These are phyloP conservation scores for Papilio helenus DNA, from an alignment of 1,140 invertebrate genomes.

Conservation along the genomic window DNA sequence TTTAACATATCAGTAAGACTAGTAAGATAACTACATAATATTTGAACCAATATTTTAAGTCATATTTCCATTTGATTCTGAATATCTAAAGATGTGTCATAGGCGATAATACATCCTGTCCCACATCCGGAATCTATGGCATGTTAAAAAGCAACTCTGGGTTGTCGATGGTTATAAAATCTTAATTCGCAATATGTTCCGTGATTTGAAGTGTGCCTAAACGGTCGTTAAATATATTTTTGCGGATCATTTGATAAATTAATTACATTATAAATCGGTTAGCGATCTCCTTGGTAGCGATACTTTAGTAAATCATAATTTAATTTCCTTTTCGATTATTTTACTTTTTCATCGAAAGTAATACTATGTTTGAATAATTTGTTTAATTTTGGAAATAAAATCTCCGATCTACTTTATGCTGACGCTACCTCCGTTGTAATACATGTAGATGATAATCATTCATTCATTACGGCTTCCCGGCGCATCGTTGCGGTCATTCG, in stretches of 20 bases:
- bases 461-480: slow-evolving; percentile 11
- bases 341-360: too few species aligned
- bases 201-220: background rate
- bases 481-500: slow-evolving; percentile 10
- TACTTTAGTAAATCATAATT: too few species aligned
- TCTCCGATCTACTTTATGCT: background rate
- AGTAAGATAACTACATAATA: too few species aligned
- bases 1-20: too few species aligned
- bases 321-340: too few species aligned
- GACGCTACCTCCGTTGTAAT: background rate
- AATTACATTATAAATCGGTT: background rate
- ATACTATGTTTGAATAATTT: too few species aligned
- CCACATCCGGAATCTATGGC: background rate
- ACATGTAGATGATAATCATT: slow-evolving; percentile 16
- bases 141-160: background rate
- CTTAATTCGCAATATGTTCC: background rate
- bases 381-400: too few species aligned
- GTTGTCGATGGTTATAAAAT: background rate
- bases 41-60: too few species aligned
- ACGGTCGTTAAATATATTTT: slow-evolving; percentile 10
- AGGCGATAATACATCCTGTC: background rate
- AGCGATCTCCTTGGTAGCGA: background rate
- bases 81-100: background rate
- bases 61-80: too few species aligned
- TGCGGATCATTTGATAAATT: slow-evolving; percentile 5